Conservation (phyloP, 23 tunicate genomes). For the Diplosoma virens region DNA sequence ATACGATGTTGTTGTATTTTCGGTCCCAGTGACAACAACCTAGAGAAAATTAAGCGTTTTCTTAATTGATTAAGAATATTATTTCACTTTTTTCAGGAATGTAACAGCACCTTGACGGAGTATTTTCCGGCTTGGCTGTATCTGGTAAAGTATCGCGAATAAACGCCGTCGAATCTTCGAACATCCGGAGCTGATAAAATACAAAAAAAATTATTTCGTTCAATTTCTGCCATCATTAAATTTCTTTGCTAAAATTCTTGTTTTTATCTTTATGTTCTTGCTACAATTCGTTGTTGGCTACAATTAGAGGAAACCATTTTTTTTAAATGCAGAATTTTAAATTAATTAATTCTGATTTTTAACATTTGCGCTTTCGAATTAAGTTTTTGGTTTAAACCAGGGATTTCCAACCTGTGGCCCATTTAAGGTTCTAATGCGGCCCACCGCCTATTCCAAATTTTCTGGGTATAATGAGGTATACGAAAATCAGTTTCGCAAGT, state of each 20-base stretch:
- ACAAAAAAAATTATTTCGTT: too few relatives aligned
- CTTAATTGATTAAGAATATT: background rate
- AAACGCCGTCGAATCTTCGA: conserved; percentile 72
- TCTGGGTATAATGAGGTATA: too few relatives aligned
- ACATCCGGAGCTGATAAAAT: conserved; percentile 76
- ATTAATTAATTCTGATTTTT: too few relatives aligned
- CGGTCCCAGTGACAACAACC: conserved; percentile 39
- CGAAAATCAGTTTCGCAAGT: too few relatives aligned
- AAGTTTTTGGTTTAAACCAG: too few relatives aligned
- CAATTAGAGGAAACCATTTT: too few relatives aligned
- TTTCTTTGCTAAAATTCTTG: background rate
- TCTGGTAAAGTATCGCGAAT: conserved; percentile 76
- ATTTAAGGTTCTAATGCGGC: too few relatives aligned
- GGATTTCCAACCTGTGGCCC: too few relatives aligned
- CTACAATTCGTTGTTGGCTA: background rate
- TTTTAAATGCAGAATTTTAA: too few relatives aligned
- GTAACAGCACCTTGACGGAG: conserved; percentile 57
- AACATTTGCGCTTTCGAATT: too few relatives aligned
- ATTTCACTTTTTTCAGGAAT: background rate
- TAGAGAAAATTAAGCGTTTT: background rate
- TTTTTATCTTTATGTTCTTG: background rate
- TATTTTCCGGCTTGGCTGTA: conserved; percentile 64
- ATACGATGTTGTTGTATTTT: background rate
- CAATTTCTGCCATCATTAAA: too few relatives aligned
- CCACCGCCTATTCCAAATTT: too few relatives aligned